Conservation (phyloP, 2,797 vertebrate species). For the Rhinophrynus dorsalis region DNA sequence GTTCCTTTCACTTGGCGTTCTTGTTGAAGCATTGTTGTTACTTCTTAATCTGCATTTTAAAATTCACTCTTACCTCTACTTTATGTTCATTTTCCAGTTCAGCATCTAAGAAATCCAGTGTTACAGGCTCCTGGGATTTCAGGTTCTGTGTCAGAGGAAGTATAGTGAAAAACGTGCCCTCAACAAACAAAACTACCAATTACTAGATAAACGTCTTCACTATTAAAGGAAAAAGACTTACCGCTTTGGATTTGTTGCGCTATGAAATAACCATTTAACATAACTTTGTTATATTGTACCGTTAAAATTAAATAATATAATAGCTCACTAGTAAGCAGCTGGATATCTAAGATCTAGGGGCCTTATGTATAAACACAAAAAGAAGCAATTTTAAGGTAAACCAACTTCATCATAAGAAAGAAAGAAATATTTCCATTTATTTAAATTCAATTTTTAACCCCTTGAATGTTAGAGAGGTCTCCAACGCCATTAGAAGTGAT, state of each 20-base stretch:
- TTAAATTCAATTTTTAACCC: too few species aligned
- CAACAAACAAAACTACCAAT: background rate
- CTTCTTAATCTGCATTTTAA: background rate
- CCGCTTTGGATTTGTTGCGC: conserved; percentile 45
- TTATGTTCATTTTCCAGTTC: conserved; percentile 97
- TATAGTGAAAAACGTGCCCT: conserved; percentile 26
- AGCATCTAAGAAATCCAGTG: conserved; percentile 94
- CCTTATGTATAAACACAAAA: too few species aligned
- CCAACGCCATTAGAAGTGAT: too few species aligned
- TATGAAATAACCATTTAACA: conserved; percentile 36
- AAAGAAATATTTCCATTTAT: too few species aligned
- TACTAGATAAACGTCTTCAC: conserved; percentile 18
- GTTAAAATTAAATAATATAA: background rate
- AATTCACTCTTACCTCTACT: conserved; percentile 81
- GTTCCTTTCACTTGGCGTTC: too few species aligned
- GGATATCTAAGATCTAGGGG: background rate
- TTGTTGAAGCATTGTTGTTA: too few species aligned
- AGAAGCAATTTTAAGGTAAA: too few species aligned
- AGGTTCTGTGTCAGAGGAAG: conserved; percentile 81
- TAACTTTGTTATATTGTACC: background rate
- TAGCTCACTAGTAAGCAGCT: background rate
- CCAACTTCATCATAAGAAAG: too few species aligned
- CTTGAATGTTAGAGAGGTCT: too few species aligned
- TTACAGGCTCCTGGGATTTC: conserved; percentile 99
- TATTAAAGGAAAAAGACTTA: conserved; percentile 22